phyloP scores from a whole-genome alignment of 92 coral and sea anemone species.

The Zoanthus sociatus region DNA sequence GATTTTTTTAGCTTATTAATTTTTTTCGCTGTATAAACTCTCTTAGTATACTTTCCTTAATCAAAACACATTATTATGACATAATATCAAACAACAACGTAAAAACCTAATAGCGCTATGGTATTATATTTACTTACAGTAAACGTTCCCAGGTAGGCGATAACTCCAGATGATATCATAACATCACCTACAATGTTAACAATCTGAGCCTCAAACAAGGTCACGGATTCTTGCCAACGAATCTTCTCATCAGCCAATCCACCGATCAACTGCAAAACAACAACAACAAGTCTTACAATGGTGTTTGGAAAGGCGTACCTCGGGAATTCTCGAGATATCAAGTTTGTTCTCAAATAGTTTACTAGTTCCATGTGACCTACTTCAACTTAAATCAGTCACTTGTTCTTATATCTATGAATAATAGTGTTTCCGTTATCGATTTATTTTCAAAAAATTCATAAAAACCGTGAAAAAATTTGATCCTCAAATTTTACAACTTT shows the following conservation, averaged over 20 bases:
- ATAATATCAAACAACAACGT: too few relatives aligned
- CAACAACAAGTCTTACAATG: background rate
- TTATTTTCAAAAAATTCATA: too few relatives aligned
- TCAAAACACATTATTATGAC: too few relatives aligned
- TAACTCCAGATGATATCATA: conserved; percentile 97
- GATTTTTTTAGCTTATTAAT: too few relatives aligned
- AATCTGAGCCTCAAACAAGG: conserved; percentile 93
- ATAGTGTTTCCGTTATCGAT: too few relatives aligned
- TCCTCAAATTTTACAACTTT: conserved; percentile 40
- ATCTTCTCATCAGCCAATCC: conserved; percentile 96
- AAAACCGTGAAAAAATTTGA: conserved; percentile 41
- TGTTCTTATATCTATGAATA: too few relatives aligned
- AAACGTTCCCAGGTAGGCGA: conserved; percentile 96
- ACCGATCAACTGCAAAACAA: conserved; percentile 81
- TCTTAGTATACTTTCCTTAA: too few relatives aligned
- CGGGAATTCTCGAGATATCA: background rate
- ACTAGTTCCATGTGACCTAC: too few relatives aligned
- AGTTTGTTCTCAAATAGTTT: too few relatives aligned
- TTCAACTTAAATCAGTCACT: too few relatives aligned
- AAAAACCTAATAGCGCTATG: too few relatives aligned
- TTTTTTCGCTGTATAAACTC: too few relatives aligned
- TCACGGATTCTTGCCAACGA: conserved; percentile 98
- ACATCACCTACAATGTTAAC: conserved; percentile 96
- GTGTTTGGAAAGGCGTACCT: background rate
- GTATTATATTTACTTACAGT: conserved; percentile 72